Percentiles rank a stretch among this genome's conserved stretches.
These are phyloP conservation scores for Elysia crispata DNA, from an alignment of 2,888 invertebrate genomes.

Conservation along the genomic window DNA sequence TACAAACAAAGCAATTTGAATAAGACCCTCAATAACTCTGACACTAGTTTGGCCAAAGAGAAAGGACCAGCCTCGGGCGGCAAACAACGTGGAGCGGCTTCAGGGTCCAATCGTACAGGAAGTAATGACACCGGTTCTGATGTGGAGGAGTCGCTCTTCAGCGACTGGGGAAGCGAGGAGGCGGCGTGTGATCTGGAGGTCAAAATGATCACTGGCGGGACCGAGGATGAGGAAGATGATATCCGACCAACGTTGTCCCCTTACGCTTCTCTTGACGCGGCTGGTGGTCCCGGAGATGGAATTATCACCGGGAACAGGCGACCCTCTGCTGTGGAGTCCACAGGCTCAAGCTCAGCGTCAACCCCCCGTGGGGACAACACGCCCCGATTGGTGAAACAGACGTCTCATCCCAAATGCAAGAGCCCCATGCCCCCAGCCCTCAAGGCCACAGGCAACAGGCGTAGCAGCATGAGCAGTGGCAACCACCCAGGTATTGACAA, in stretches of 20 bases:
- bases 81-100: background rate
- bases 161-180: slow-evolving; percentile 72
- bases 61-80: slow-evolving; percentile 31
- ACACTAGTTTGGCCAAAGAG: slow-evolving; percentile 47
- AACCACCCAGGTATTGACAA: slow-evolving; percentile 57
- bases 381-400: slow-evolving; percentile 29
- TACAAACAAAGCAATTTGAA: slow-evolving; percentile 53
- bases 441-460: slow-evolving; percentile 11
- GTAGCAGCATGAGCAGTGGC: slow-evolving; percentile 18
- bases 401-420: slow-evolving; percentile 40
- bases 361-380: slow-evolving; percentile 41
- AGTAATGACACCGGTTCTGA: slow-evolving; percentile 61
- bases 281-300: slow-evolving; percentile 17
- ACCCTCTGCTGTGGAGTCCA: slow-evolving; percentile 21
- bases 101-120: slow-evolving; percentile 24
- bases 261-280: slow-evolving; percentile 54
- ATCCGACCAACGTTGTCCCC: slow-evolving; percentile 54
- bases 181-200: slow-evolving; percentile 72
- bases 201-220: slow-evolving; percentile 68
- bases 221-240: slow-evolving; percentile 64
- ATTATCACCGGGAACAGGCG: too few species aligned
- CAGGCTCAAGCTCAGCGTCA: slow-evolving; percentile 42
- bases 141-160: slow-evolving; percentile 62
- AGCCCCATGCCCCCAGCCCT: slow-evolving; percentile 42
- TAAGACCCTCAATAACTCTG: slow-evolving; percentile 44